Base-by-base conservation (phyloP, 1,140 invertebrate genomes). In the Belonocnema kinseyi region DNA sequence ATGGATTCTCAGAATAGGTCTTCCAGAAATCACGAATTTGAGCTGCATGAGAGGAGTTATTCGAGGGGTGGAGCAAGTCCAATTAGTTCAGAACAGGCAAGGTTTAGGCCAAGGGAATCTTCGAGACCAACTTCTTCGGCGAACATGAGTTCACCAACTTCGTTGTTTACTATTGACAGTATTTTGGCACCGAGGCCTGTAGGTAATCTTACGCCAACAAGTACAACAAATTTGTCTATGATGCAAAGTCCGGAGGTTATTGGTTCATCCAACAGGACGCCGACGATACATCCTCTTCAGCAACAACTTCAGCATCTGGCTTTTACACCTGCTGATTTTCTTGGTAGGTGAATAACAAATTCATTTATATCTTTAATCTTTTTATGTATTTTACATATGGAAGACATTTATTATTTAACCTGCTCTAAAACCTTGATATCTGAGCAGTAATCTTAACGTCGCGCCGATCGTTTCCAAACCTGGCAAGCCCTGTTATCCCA, bases 151-250 rank as follows among this genome's bases (percentile, higher is more conserved):
- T 92, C 92, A 12, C 92, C 94, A 3, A 92, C 94, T 66, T 95
- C 95, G 50, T 91, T 95, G 50, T 96, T 96, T 86, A 96, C 95
- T 79, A 96, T 96, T 81, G 95, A 96, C 89, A 96, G 95, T 89
- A 96, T 96, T 75, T 89, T 97, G 84, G 95, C 95, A 21, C 94
- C 94, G 40, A 90, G 93, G 14, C 91, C 92, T 3, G 79, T 86
- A 12, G 85, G 84, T 50, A 88, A 85, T 50, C 78, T 88, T 14
- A 86, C 80, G 0, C 79, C 84, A 1, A 75, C 86, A 3, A 85
- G 72, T 53, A 78, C 83, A 58, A 72, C 77, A 6, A 78, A 77
- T 33, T 50, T 80, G n/a, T 83, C 40, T 70, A 82, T 85, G 6
- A 77, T 87, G 17, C 88, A 86, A 13, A 77, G 73, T 12, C 16